A percentile compares a stretch with the other conserved stretches of the same genome.
phyloP scores from a whole-genome alignment of 1,140 invertebrate genomes.

The Aphaenogaster floridana region DNA sequence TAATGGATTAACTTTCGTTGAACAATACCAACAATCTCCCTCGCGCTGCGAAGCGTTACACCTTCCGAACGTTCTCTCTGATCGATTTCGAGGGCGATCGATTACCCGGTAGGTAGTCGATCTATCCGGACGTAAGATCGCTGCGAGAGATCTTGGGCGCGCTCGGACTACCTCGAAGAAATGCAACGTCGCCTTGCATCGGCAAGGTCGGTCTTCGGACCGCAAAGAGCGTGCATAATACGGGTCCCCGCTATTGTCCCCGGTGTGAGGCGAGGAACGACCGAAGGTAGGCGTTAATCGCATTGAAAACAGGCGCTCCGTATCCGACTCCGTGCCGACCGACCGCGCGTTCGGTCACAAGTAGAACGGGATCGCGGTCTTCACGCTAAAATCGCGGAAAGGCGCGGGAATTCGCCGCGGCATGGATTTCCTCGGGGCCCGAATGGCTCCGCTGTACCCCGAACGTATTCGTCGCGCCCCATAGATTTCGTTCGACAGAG shows the following conservation, averaged over 20 bases:
- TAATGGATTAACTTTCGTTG: slow-evolving; percentile 48
- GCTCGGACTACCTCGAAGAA: slow-evolving; percentile 7
- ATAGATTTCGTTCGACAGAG: background rate
- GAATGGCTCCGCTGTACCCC: too few species aligned
- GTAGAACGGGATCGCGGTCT: slow-evolving; percentile 48
- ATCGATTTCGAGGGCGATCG: background rate
- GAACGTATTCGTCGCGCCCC: slow-evolving; percentile 32
- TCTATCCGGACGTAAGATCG: slow-evolving; percentile 14
- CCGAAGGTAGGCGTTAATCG: slow-evolving; percentile 61
- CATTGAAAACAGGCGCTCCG: slow-evolving; percentile 68
- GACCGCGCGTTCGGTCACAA: slow-evolving; percentile 22
- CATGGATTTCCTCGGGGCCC: slow-evolving; percentile 44
- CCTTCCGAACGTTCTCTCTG: background rate
- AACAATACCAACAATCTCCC: slow-evolving; percentile 45
- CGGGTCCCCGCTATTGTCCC: slow-evolving; percentile 55
- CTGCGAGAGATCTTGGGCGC: slow-evolving; percentile 24
- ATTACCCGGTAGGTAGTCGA: slow-evolving; percentile 40
- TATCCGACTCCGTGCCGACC: slow-evolving; percentile 47
- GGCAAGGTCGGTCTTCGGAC: slow-evolving; percentile 22
- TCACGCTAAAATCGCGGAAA: slow-evolving; percentile 68
- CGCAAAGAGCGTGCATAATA: slow-evolving; percentile 66
- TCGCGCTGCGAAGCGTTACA: slow-evolving; percentile 12
- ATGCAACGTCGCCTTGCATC: slow-evolving; percentile 48
- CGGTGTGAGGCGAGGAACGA: slow-evolving; percentile 41
- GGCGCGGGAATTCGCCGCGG: slow-evolving; percentile 53